Evolutionary conservation across 2,797 vertebrate species (phyloP).

Genomic region (Rhinella marina): DNA sequence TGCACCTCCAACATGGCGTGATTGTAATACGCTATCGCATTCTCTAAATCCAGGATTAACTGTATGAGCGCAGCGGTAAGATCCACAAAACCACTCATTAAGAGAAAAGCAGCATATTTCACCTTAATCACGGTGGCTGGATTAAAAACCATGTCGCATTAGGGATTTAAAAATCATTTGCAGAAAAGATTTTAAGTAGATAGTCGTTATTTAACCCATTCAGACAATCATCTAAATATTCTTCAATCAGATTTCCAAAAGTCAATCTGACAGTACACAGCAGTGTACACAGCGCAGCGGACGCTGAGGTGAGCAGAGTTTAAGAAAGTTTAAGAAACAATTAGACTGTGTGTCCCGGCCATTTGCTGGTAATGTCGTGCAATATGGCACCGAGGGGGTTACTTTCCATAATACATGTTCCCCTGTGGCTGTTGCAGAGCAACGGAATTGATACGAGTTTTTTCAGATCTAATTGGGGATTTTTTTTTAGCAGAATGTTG

Average conservation of each 20-base stretch:
- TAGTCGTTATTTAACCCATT: constrained; percentile 10
- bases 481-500: constrained; percentile 78
- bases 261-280: not conserved
- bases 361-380: not conserved
- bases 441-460: constrained; percentile 68
- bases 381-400: constrained; percentile 25
- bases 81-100: constrained; percentile 56
- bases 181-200: constrained; percentile 16
- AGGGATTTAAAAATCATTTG: constrained; percentile 34
- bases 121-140: constrained; percentile 28
- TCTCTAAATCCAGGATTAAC: constrained; percentile 50
- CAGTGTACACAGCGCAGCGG: too few species aligned
- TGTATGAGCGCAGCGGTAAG: constrained; percentile 20
- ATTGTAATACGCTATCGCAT: constrained; percentile 48
- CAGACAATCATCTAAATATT: not conserved
- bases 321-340: not conserved
- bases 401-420: constrained; percentile 24
- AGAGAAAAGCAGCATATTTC: constrained; percentile 16
- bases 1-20: constrained; percentile 23
- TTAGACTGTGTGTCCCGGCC: too few species aligned
- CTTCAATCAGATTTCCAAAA: not conserved
- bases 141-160: constrained; percentile 28
- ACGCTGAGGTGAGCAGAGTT: not conserved
- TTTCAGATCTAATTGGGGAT: constrained; percentile 89
- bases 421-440: constrained; percentile 46